Conservation (phyloP, 2,888 invertebrate genomes). For the Amiota minor region DNA sequence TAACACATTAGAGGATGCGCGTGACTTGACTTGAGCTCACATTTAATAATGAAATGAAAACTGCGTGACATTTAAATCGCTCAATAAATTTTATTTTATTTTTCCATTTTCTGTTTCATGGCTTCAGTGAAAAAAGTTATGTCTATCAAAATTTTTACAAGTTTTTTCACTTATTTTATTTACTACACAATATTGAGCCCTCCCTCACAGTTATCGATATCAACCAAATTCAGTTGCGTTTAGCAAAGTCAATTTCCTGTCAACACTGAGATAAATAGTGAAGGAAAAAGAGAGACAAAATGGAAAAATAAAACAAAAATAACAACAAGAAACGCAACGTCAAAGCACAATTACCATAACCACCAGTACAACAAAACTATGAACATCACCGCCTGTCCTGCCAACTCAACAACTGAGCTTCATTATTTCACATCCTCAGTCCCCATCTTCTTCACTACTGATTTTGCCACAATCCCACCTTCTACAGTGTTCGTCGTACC, state of each 20-base stretch:
- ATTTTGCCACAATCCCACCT: too few species aligned
- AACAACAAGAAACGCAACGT: constrained; percentile 14
- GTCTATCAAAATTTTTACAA: not conserved
- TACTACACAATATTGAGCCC: not conserved
- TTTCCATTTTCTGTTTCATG: not conserved
- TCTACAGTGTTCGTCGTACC: not conserved
- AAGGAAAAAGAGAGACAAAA: not conserved
- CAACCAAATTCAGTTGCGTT: constrained; percentile 62
- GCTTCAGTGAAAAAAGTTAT: too few species aligned
- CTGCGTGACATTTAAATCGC: not conserved
- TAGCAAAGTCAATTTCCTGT: constrained; percentile 65
- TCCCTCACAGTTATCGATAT: constrained; percentile 44
- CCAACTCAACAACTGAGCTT: not conserved
- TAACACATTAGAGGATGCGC: constrained; percentile 14
- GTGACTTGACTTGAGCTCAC: not conserved
- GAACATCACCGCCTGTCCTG: not conserved
- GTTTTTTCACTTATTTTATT: constrained; percentile 22
- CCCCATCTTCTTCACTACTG: too few species aligned
- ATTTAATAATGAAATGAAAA: not conserved
- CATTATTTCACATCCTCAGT: too few species aligned
- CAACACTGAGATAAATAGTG: not conserved
- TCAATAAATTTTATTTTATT: not conserved
- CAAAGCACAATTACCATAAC: constrained; percentile 8
- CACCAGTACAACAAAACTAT: constrained; percentile 26
- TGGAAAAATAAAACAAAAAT: not conserved